phyloP scores from a whole-genome alignment of 2,113 vertebrate genomes.

The Chaetops frenatus region DNA sequence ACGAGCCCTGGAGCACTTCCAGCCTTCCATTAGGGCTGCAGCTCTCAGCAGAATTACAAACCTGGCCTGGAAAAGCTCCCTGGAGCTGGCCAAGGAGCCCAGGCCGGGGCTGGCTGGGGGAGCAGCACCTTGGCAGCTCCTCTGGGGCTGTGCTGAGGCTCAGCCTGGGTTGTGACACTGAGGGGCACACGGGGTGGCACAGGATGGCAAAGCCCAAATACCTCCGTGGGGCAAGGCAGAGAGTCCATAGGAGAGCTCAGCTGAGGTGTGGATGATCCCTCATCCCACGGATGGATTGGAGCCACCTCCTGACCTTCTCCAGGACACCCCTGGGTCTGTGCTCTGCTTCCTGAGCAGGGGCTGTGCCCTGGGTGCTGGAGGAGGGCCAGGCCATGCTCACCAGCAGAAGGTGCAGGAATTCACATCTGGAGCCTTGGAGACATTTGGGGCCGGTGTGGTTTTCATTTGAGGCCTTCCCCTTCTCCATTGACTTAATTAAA shows the following conservation, averaged over 20 bases:
- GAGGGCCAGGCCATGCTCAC: not conserved
- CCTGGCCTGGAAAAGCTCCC: not conserved
- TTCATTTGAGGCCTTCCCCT: not conserved
- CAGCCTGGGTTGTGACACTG: fast-evolving
- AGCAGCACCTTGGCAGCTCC: not conserved
- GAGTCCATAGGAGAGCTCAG: not conserved
- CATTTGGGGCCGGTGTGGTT: not conserved
- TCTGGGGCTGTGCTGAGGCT: fast-evolving
- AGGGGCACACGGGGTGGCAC: fast-evolving
- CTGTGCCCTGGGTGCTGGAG: not conserved
- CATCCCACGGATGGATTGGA: fast-evolving
- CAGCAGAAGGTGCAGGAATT: conserved; percentile 3
- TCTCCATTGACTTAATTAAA: conserved; percentile 34
- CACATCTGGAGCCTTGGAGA: not conserved
- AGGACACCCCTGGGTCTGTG: not conserved
- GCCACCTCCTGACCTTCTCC: not conserved
- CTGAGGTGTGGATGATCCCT: fast-evolving
- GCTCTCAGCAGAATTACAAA: not conserved
- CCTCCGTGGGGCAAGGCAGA: not conserved
- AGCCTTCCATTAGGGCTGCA: not conserved
- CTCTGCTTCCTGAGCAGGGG: not conserved
- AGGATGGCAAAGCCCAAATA: not conserved
- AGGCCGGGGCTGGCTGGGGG: fast-evolving
- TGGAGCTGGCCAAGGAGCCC: not conserved
- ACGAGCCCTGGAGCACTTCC: not conserved